Percentiles rank a stretch among this genome's conserved stretches.
These are phyloP conservation scores for Euwallacea similis DNA, from an alignment of 1,140 invertebrate genomes.

Conservation along the genomic window DNA sequence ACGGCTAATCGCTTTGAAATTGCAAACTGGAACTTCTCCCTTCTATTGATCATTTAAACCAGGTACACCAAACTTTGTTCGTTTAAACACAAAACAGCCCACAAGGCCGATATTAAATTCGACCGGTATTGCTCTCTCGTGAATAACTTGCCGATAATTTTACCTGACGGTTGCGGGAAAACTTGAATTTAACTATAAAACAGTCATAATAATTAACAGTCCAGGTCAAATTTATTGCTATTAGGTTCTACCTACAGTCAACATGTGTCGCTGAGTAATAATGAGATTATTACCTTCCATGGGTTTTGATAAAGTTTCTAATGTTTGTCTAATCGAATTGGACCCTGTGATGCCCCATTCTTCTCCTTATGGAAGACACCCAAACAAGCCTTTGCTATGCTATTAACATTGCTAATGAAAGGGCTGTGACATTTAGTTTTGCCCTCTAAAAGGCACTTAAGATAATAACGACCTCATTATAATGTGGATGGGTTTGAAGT, in stretches of 20 bases:
- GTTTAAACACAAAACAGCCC: not conserved
- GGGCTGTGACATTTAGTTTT: not conserved
- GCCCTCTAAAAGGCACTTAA: constrained; percentile 12
- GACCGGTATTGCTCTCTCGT: not conserved
- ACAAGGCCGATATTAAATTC: not conserved
- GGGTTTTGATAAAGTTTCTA: too few species aligned
- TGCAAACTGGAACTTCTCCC: not conserved
- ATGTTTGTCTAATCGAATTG: too few species aligned
- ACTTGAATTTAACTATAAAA: too few species aligned
- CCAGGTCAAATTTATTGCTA: too few species aligned
- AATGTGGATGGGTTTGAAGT: not conserved
- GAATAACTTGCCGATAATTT: not conserved
- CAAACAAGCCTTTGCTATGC: constrained; percentile 8
- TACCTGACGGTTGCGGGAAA: not conserved
- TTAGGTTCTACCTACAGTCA: too few species aligned
- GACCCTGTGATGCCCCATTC: not conserved
- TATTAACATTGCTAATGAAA: constrained; percentile 15
- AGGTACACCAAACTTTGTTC: constrained; percentile 4
- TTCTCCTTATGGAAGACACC: not conserved
- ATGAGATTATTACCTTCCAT: too few species aligned
- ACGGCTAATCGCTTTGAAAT: constrained; percentile 2
- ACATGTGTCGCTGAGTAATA: too few species aligned
- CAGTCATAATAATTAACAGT: too few species aligned
- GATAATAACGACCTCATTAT: constrained; percentile 2
- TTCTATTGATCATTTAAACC: constrained; percentile 2